Evolutionary conservation across 2,797 vertebrate genomes (phyloP).

Genomic region (Cuniculus paca): DNA sequence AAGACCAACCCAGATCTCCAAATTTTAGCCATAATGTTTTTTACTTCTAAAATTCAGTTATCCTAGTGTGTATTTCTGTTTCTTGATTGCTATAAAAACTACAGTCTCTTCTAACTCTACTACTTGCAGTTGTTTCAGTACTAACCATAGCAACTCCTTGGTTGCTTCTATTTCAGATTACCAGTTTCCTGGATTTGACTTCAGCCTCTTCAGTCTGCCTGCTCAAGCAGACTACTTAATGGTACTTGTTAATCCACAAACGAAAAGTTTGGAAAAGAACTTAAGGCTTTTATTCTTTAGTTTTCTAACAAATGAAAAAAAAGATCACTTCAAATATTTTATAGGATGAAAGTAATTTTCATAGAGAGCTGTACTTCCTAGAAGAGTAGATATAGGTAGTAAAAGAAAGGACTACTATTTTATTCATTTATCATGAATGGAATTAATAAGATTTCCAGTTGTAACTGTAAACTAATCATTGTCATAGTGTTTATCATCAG

Average conservation of each 20-base stretch:
- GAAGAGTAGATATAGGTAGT: background rate
- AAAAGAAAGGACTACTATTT: background rate
- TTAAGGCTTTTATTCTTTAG: background rate
- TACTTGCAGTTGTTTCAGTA: background rate
- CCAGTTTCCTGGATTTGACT: background rate
- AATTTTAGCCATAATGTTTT: background rate
- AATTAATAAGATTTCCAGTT: background rate
- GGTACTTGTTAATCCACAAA: background rate
- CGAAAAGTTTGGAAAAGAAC: background rate
- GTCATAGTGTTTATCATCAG: background rate
- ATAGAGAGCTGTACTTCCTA: background rate
- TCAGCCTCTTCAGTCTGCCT: background rate
- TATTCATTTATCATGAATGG: background rate
- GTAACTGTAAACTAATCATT: background rate
- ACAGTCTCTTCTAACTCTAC: background rate
- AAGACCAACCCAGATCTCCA: background rate
- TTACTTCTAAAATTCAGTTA: background rate
- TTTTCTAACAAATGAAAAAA: background rate
- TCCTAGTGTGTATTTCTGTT: background rate
- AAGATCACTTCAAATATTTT: background rate
- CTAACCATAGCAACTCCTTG: background rate
- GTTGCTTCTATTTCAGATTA: background rate
- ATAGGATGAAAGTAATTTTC: background rate
- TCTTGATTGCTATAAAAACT: background rate
- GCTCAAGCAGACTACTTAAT: background rate